These are phyloP conservation scores for Sitta europaea DNA, from an alignment of 2,113 vertebrate species.

Conservation along the genomic window DNA sequence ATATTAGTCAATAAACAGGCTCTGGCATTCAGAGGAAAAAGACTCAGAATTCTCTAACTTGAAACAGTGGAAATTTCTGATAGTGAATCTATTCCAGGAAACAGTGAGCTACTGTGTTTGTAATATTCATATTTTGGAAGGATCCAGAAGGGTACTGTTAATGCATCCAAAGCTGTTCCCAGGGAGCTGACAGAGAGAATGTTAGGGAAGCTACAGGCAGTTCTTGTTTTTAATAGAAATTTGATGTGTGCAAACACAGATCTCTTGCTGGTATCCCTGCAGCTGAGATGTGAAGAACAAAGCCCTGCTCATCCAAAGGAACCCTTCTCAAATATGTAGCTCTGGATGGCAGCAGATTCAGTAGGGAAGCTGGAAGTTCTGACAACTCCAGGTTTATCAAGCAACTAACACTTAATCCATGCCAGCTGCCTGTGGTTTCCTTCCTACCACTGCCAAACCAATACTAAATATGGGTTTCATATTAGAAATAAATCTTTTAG, in stretches of 20 bases:
- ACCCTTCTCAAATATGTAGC: background rate
- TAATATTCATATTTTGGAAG: background rate
- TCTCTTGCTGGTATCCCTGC: background rate
- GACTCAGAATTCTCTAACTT: background rate
- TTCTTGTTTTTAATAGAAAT: background rate
- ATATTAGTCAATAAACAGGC: background rate
- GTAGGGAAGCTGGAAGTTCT: background rate
- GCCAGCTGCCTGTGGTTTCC: conserved; percentile 42
- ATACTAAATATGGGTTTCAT: background rate
- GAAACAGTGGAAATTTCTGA: background rate
- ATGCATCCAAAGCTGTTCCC: background rate
- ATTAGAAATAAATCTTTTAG: conserved; percentile 26
- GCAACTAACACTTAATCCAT: conserved; percentile 1
- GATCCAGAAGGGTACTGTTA: background rate
- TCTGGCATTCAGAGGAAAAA: background rate
- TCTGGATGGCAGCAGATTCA: background rate
- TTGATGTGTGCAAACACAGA: background rate
- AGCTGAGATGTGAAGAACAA: background rate
- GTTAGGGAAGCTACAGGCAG: background rate
- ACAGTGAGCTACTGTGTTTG: background rate
- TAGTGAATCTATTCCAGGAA: background rate
- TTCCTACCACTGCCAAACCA: background rate
- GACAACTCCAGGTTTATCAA: conserved; percentile 32
- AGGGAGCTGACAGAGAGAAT: background rate
- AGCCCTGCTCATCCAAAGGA: background rate